Percentiles rank a stretch among this genome's conserved stretches.
Conservation (phyloP, 2,888 invertebrate genomes). For the Gortyna flavago region DNA sequence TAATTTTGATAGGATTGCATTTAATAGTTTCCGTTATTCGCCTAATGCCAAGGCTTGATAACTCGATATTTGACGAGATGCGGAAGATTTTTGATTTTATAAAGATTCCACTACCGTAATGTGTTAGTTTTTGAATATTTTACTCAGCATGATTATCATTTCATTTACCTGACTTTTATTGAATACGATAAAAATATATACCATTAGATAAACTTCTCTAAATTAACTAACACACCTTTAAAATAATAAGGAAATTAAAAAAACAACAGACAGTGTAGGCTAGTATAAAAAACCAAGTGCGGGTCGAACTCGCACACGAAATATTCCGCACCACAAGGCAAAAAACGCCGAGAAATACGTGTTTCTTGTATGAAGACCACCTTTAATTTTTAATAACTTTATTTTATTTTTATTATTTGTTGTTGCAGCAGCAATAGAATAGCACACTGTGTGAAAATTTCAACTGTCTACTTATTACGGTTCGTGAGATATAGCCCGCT, state of each 20-base stretch:
- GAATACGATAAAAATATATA: too few relatives aligned
- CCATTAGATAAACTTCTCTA: neutral
- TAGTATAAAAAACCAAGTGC: too few relatives aligned
- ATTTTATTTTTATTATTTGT: too few relatives aligned
- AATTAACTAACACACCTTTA: neutral
- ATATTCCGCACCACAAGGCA: too few relatives aligned
- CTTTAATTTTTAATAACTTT: too few relatives aligned
- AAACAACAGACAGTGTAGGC: neutral
- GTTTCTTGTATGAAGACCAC: too few relatives aligned
- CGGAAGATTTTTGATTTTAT: neutral
- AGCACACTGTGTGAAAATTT: too few relatives aligned
- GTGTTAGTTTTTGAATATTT: neutral
- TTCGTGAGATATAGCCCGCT: too few relatives aligned
- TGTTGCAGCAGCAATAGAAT: too few relatives aligned
- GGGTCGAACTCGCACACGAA: too few relatives aligned
- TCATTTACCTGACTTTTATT: neutral
- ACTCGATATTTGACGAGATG: constrained; percentile 5
- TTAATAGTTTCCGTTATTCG: constrained; percentile 5
- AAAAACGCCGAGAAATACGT: too few relatives aligned
- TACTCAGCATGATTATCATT: neutral
- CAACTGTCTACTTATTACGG: too few relatives aligned
- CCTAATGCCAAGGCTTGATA: neutral
- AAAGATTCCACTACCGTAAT: neutral
- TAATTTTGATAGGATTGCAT: constrained; percentile 9
- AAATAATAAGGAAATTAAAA: neutral